Conservation (phyloP, 2,888 invertebrate genomes). For the Drosophila cognata region DNA sequence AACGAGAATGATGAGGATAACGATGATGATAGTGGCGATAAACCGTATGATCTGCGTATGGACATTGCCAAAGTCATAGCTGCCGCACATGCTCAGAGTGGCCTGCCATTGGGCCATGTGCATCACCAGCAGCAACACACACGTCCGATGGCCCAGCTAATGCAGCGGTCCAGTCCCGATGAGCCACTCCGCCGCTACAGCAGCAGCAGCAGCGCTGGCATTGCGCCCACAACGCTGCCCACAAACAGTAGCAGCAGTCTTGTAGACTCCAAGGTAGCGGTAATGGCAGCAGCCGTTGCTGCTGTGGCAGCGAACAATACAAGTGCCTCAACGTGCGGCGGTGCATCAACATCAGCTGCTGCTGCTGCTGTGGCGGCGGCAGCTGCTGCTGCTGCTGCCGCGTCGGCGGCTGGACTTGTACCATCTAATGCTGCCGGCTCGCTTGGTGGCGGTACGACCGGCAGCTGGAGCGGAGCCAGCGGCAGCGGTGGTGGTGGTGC, state of each 20-base stretch:
- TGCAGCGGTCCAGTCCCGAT: conserved; percentile 55
- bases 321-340: conserved; percentile 57
- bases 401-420: conserved; percentile 50
- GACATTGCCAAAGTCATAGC: conserved; percentile 80
- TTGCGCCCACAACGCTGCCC: conserved; percentile 54
- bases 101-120: conserved; percentile 40
- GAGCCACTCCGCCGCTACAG: conserved; percentile 78
- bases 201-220: conserved; percentile 63
- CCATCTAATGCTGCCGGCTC: conserved; percentile 18
- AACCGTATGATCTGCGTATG: conserved; percentile 84
- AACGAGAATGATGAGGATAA: conserved; percentile 65
- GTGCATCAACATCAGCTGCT: conserved; percentile 72
- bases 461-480: conserved; percentile 30
- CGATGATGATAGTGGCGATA: conserved; percentile 40
- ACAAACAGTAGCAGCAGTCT: conserved; percentile 35
- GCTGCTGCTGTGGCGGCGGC: conserved; percentile 60
- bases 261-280: conserved; percentile 54
- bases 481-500: conserved; percentile 79
- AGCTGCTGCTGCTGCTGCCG: conserved; percentile 32
- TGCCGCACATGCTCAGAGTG: conserved; percentile 45
- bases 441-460: conserved; percentile 22
- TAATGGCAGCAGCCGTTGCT: conserved; percentile 63
- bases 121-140: conserved; percentile 48
- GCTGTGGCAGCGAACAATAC: conserved; percentile 63
- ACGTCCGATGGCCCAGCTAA: conserved; percentile 84